phyloP scores from a whole-genome alignment of 2,888 invertebrate genomes.

The Phortica magna region DNA sequence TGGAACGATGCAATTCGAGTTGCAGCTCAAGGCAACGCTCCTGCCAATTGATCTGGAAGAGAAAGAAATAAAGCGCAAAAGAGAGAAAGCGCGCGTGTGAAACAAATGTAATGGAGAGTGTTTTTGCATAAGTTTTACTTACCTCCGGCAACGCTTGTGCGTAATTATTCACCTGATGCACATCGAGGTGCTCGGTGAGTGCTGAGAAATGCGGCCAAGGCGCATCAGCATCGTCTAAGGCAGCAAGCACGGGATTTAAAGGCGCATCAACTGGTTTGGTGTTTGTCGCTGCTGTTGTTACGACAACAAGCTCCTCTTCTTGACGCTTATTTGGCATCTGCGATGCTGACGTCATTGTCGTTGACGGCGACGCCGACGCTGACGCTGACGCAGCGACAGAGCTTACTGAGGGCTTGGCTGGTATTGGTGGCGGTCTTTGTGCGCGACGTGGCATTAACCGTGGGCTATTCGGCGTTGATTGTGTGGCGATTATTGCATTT shows the following conservation, averaged over 20 bases:
- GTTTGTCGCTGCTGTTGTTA: background rate
- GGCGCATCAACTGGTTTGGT: background rate
- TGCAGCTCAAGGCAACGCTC: slow-evolving; percentile 92
- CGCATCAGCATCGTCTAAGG: slow-evolving; percentile 74
- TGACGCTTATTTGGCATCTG: background rate
- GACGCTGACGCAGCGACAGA: slow-evolving; percentile 53
- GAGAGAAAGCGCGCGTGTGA: too few relatives aligned
- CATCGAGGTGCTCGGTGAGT: slow-evolving; percentile 76
- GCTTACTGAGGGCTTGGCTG: slow-evolving; percentile 68
- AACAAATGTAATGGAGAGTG: background rate
- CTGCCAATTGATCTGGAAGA: slow-evolving; percentile 87
- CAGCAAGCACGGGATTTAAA: slow-evolving; percentile 66
- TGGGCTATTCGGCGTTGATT: slow-evolving; percentile 86
- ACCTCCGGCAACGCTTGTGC: slow-evolving; percentile 77
- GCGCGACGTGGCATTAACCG: slow-evolving; percentile 82
- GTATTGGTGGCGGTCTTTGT: slow-evolving; percentile 78
- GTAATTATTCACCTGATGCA: slow-evolving; percentile 78
- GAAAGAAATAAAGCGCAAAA: background rate
- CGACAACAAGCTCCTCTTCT: background rate
- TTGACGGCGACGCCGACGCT: slow-evolving; percentile 46
- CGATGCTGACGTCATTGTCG: background rate
- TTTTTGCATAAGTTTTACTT: slow-evolving; percentile 41
- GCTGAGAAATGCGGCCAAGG: slow-evolving; percentile 76
- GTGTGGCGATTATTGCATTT: slow-evolving; percentile 58
- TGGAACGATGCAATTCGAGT: slow-evolving; percentile 89